phyloP scores from a whole-genome alignment of 92 coral and sea anemone genomes.

The Zoanthus sociatus region DNA sequence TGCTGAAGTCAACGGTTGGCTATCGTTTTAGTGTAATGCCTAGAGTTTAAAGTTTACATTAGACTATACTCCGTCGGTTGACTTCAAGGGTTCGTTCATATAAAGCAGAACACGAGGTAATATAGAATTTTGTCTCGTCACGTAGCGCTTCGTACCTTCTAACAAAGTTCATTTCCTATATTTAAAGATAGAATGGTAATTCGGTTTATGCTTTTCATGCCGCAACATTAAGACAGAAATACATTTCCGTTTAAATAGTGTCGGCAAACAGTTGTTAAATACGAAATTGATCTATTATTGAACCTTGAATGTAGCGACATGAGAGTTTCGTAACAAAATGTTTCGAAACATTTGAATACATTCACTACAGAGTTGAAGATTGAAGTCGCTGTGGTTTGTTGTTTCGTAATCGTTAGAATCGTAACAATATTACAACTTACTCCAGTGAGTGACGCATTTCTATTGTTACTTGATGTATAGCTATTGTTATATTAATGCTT shows the following conservation, averaged over 20 bases:
- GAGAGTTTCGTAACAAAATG: slow-evolving; percentile 28
- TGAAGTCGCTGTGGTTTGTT: neutral
- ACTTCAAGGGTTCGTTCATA: neutral
- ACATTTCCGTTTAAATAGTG: slow-evolving; percentile 2
- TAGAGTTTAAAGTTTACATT: neutral
- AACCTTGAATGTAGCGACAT: neutral
- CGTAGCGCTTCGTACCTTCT: neutral
- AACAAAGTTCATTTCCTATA: slow-evolving; percentile 27
- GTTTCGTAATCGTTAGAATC: slow-evolving; percentile 42
- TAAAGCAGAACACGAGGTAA: neutral
- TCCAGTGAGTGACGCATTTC: neutral
- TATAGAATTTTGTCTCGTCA: neutral
- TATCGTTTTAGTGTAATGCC: slow-evolving; percentile 36
- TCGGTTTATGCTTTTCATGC: slow-evolving; percentile 3
- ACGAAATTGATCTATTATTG: neutral
- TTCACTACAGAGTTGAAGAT: neutral
- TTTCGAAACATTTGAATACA: slow-evolving; percentile 26
- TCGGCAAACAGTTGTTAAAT: neutral
- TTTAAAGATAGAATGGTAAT: neutral
- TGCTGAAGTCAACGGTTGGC: slow-evolving; percentile 13
- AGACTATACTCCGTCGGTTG: neutral
- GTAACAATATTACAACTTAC: neutral
- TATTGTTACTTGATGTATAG: neutral
- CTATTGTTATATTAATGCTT: neutral
- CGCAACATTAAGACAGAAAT: neutral